Conservation (phyloP, 2,888 invertebrate genomes). For the Spisula subtruncata region DNA sequence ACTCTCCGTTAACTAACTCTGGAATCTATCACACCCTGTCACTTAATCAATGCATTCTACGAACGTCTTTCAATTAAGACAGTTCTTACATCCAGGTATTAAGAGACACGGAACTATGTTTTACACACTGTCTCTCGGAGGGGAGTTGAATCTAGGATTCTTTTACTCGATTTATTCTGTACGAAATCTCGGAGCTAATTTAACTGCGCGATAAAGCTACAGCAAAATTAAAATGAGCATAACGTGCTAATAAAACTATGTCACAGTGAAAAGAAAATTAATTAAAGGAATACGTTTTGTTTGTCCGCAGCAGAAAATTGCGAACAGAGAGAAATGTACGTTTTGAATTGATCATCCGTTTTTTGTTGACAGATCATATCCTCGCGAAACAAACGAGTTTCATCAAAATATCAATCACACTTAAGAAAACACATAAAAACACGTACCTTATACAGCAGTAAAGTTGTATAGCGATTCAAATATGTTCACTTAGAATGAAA, state of each 20-base stretch:
- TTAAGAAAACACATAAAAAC: too few relatives aligned
- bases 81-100: constrained; percentile 6
- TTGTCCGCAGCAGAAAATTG: neutral
- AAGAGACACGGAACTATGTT: neutral
- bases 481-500: too few relatives aligned
- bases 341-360: too few relatives aligned
- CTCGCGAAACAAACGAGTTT: too few relatives aligned
- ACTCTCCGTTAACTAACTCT: too few relatives aligned
- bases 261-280: neutral
- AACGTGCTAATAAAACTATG: neutral
- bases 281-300: neutral
- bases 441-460: too few relatives aligned
- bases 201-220: neutral
- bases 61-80: neutral
- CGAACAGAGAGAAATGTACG: too few relatives aligned
- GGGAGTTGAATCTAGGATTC: neutral
- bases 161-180: neutral
- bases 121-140: neutral
- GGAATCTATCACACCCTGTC: too few relatives aligned
- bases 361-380: neutral
- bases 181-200: neutral
- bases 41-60: too few relatives aligned
- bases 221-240: neutral
- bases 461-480: too few relatives aligned
- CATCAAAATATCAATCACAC: too few relatives aligned